phyloP scores from a whole-genome alignment of 64 coral and sea anemone species.

The Acropora tenuis region DNA sequence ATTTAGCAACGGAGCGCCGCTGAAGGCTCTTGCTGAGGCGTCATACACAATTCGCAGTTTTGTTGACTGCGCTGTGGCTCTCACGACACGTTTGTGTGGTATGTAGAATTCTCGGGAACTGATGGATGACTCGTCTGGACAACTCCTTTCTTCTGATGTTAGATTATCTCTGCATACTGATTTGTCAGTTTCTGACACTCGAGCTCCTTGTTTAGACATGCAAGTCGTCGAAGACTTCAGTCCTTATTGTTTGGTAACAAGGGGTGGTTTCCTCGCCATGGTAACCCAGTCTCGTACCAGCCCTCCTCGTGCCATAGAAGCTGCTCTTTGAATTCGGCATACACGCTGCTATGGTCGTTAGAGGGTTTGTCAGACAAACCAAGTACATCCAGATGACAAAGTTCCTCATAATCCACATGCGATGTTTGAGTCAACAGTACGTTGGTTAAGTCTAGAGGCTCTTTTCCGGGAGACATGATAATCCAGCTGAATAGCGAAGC shows the following conservation, averaged over 20 bases:
- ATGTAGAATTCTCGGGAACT: conserved; percentile 1
- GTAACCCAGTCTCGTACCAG: conserved; percentile 58
- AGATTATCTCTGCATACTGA: conserved; percentile 59
- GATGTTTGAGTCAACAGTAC: not conserved
- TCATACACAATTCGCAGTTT: conserved; percentile 40
- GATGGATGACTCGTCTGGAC: conserved; percentile 17
- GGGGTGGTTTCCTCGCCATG: conserved; percentile 49
- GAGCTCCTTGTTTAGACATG: conserved; percentile 29
- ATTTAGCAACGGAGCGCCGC: not conserved
- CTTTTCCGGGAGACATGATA: not conserved
- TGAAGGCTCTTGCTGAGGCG: not conserved
- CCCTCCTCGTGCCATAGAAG: conserved; percentile 26
- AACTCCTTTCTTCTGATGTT: conserved; percentile 65
- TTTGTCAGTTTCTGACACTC: conserved; percentile 25
- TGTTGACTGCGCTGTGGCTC: not conserved
- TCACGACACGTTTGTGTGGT: conserved; percentile 18
- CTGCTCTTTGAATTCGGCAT: conserved; percentile 54
- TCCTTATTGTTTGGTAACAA: conserved; percentile 47
- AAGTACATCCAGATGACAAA: conserved; percentile 56
- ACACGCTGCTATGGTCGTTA: not conserved
- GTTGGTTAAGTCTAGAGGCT: not conserved
- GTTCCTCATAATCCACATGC: not conserved
- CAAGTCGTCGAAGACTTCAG: conserved; percentile 27
- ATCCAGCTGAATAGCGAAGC: not conserved
- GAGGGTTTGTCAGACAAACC: conserved; percentile 31